Conservation (phyloP, 30 jellyfish, hydroid and myxozoan species). For the Sanderia malayensis region DNA sequence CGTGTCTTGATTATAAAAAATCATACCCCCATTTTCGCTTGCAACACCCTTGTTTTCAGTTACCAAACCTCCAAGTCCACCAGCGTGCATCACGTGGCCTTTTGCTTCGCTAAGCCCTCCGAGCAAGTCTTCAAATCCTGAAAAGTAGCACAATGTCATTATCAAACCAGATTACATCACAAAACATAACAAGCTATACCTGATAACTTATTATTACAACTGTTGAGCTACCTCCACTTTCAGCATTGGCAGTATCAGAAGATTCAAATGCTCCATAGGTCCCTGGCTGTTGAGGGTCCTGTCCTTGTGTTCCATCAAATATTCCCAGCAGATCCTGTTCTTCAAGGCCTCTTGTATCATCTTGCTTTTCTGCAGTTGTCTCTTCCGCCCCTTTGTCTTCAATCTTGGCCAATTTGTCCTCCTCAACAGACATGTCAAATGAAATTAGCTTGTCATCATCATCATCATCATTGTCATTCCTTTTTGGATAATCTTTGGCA, state of each 20-base stretch:
- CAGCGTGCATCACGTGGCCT: slow-evolving; percentile 14
- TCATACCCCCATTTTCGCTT: no score
- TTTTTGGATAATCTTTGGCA: background rate
- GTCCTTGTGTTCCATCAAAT: slow-evolving; percentile 40
- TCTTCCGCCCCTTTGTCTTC: background rate
- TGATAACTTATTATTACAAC: no score
- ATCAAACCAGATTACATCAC: background rate
- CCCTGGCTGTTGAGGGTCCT: slow-evolving; percentile 25
- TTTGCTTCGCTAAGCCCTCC: slow-evolving; percentile 65
- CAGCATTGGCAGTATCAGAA: slow-evolving; percentile 42
- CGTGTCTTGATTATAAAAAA: no score
- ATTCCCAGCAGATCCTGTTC: slow-evolving; percentile 64
- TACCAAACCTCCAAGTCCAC: background rate
- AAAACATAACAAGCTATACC: background rate
- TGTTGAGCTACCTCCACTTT: no score
- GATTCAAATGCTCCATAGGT: slow-evolving; percentile 80
- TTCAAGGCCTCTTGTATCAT: background rate
- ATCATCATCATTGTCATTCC: slow-evolving; percentile 41
- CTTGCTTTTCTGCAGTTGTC: slow-evolving; percentile 3
- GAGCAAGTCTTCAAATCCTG: slow-evolving; percentile 84
- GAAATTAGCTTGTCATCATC: slow-evolving; percentile 84
- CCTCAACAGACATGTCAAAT: slow-evolving; percentile 74
- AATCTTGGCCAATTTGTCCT: slow-evolving; percentile 26
- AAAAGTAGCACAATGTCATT: background rate
- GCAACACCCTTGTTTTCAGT: background rate